A percentile compares a stretch with the other conserved stretches of the same genome.
phyloP scores from a whole-genome alignment of 2,888 invertebrate genomes.

The Strigamia crassipes region DNA sequence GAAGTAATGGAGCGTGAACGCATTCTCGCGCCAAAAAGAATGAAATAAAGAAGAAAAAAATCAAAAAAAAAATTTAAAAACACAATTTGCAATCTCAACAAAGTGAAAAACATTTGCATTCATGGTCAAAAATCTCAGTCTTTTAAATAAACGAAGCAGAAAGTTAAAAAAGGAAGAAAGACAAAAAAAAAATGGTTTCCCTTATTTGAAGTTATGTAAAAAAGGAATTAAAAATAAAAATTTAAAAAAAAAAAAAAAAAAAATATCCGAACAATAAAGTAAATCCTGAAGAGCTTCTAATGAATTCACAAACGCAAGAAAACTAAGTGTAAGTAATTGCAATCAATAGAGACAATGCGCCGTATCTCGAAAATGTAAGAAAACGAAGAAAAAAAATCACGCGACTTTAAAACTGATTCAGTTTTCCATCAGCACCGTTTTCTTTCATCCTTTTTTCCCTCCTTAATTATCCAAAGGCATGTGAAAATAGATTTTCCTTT shows the following conservation, averaged over 20 bases:
- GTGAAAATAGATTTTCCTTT: constrained; percentile 38
- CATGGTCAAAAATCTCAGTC: constrained; percentile 39
- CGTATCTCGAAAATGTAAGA: background rate
- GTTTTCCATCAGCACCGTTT: constrained; percentile 32
- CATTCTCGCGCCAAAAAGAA: constrained; percentile 39
- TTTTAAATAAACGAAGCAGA: constrained; percentile 25
- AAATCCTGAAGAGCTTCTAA: constrained; percentile 36
- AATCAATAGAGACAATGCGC: constrained; percentile 33
- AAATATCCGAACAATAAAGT: constrained; percentile 6
- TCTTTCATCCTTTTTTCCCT: constrained; percentile 8
- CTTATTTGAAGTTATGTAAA: constrained; percentile 23
- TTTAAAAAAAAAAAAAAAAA: background rate
- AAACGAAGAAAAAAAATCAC: background rate
- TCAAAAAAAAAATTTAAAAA: background rate
- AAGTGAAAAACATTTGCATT: constrained; percentile 42
- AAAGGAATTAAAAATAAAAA: background rate
- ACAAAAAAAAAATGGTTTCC: constrained; percentile 7
- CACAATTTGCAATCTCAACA: constrained; percentile 26
- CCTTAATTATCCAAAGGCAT: constrained; percentile 32
- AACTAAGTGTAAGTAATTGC: constrained; percentile 40
- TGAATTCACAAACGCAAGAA: constrained; percentile 31
- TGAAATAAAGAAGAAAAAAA: constrained; percentile 5
- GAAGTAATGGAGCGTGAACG: constrained; percentile 31
- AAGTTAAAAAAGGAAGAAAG: background rate
- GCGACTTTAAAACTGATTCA: constrained; percentile 35